Evolutionary conservation across 2,888 invertebrate genomes (phyloP).

Genomic region (Cryptocephalus primarius): DNA sequence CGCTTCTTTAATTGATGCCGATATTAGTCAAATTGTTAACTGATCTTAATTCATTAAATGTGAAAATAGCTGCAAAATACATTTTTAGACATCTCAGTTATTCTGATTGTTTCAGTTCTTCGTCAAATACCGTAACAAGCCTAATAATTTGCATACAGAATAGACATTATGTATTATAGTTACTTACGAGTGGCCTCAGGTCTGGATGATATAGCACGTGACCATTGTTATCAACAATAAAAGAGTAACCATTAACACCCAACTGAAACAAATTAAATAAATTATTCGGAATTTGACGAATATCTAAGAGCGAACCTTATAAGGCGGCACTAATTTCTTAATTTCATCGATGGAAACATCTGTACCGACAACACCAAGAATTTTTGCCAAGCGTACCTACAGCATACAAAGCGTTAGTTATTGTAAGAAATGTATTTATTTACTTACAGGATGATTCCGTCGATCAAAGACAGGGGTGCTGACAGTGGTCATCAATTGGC

Average conservation of each 20-base stretch:
- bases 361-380: constrained; percentile 93
- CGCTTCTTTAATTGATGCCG: too few species aligned
- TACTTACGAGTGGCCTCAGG: constrained; percentile 73
- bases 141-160: too few species aligned
- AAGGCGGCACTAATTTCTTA: constrained; percentile 86
- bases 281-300: background rate
- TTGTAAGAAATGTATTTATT: background rate
- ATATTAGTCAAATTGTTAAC: too few species aligned
- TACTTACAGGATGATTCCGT: constrained; percentile 69
- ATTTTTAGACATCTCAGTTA: too few species aligned
- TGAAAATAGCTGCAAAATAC: too few species aligned
- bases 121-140: too few species aligned
- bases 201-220: constrained; percentile 94
- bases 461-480: constrained; percentile 92
- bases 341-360: constrained; percentile 95
- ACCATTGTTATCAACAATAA: constrained; percentile 96
- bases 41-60: too few species aligned
- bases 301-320: constrained; percentile 55
- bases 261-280: constrained; percentile 48
- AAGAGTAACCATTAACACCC: constrained; percentile 92
- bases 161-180: background rate
- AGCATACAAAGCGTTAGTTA: constrained; percentile 17
- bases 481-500: constrained; percentile 85
- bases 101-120: too few species aligned
- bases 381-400: constrained; percentile 76